Base-by-base conservation (phyloP, 1,140 invertebrate species). In the Brachionus plicatilis region DNA sequence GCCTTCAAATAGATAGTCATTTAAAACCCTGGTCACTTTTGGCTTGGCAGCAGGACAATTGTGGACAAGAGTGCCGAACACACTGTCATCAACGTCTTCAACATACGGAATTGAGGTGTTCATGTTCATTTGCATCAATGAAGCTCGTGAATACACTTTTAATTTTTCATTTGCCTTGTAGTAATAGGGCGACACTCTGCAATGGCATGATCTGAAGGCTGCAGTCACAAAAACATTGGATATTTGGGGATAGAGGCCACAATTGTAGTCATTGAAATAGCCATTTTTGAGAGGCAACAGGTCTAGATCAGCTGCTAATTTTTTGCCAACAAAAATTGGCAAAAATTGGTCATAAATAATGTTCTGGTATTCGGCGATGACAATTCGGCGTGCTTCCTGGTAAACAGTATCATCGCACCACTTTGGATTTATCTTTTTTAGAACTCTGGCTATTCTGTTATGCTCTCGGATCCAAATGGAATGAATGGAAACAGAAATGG, bases 321-420 rank as follows among this genome's bases (percentile, higher is more conserved):
- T 14, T 12, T 9, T 5, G n/a, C 96, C 96, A 5, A 98, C 91
- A 9, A 98, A 89, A 87, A 97, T 94, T 20, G 96, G 96, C 76
- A 98, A 89, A 89, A 95, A 98, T 90, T 98, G 95, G 87, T 95
- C 96, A 89, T 93, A 97, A 0, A 95, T 96, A 65, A 98, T 94
- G 86, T 97, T 95, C 88, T 98, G 96, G 72, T 96, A 93, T 88
- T 94, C 92, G 2, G 95, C 96, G 70, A 95, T 94, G 70, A 94
- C 92, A 86, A 98, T 95, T 47, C 95, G 92, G 85, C 95, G 91
- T 0, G 95, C 90, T 91, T 98, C 96, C 91, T 93, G 88, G 68
- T 88, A 89, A 5, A 87, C 17, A n/a, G 66, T 86, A 43, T 86
- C 86, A 68, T 87, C 86, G 29, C 79, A 27, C 86, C 85, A 86